phyloP scores from a whole-genome alignment of 2,113 vertebrate species.

The Oenanthe oenanthe region DNA sequence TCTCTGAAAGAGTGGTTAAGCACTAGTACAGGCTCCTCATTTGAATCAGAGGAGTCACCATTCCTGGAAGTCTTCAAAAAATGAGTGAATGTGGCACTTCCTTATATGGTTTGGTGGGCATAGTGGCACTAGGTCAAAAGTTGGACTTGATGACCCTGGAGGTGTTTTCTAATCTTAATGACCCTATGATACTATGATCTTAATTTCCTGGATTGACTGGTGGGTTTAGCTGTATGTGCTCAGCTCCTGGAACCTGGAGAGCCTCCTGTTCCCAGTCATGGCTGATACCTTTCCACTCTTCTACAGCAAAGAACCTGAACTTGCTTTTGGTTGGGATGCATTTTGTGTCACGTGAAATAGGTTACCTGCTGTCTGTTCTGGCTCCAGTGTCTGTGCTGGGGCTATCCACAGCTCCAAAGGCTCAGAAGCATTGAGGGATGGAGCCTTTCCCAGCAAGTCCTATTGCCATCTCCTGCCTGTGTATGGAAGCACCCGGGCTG shows the following conservation, averaged over 20 bases:
- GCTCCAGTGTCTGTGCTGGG: not conserved
- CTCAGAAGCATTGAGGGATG: accelerated
- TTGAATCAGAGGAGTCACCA: too few relatives aligned
- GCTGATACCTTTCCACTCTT: not conserved
- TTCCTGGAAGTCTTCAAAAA: not conserved
- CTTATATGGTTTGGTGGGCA: not conserved
- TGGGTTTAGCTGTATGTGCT: not conserved
- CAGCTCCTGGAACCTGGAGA: not conserved
- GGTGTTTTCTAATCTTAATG: not conserved
- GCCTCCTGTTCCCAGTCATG: not conserved
- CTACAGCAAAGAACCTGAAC: not conserved
- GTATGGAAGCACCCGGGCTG: accelerated
- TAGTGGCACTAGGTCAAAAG: accelerated
- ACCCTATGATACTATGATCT: not conserved
- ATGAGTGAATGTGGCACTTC: not conserved
- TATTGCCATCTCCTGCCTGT: accelerated
- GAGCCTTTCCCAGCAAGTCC: not conserved
- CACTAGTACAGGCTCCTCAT: not conserved
- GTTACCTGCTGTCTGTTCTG: not conserved
- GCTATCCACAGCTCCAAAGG: not conserved
- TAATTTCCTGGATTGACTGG: not conserved
- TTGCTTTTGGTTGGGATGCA: not conserved
- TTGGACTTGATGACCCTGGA: not conserved
- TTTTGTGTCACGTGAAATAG: accelerated
- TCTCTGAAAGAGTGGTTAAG: not conserved